Base-by-base conservation (phyloP, 2,113 vertebrate species). In the Daubentonia madagascariensis region DNA sequence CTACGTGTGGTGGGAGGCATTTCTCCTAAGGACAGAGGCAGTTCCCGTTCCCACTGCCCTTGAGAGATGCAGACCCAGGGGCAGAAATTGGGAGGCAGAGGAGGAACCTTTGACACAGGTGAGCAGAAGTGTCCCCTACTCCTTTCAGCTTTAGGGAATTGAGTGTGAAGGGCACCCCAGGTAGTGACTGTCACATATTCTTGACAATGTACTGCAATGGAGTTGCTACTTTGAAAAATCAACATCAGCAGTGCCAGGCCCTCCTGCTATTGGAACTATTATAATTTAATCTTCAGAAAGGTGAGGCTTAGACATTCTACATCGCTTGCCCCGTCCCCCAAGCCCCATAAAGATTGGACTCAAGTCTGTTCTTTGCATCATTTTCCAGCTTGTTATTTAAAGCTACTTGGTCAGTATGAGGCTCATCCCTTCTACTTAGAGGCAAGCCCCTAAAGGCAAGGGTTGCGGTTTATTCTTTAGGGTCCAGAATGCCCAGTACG, bases 1-100 rank as follows among this genome's bases (percentile, higher is more conserved):
- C 1, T 17, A 1, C 1, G 2, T n/a, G n/a, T 10, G 0, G 7
- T 0, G 6, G 1, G 37, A 20, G 8, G 20, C 10, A 1, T 20
- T 45, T 54, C 35, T 63, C 22, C 78, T 30, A 12, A 13, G 22
- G 32, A 13, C 3, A 11, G 5, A 13, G 32, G 2, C 28, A 3
- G 11, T 63, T 37, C 45, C 43, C 54, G 0, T 43, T 50, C 14
- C 40, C 73, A 25, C 0, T 22, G 57, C 28, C 16, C 67, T 1
- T 7, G 48, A 35, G 12, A 75, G 10, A 1, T 3, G 35, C 25
- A 10, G 54, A 13, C 4, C 6, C 8, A 50, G 8, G n/a, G 22
- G 25, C 48, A 3, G 37, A 52, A n/a, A 8, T 14, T 0, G 43
- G 18, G n/a, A 28, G 14, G 4, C 3, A 35, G 20, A 63, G 25